Base-by-base conservation (phyloP, 2,888 invertebrate genomes). In the Caenorhabditis macrosperma region DNA sequence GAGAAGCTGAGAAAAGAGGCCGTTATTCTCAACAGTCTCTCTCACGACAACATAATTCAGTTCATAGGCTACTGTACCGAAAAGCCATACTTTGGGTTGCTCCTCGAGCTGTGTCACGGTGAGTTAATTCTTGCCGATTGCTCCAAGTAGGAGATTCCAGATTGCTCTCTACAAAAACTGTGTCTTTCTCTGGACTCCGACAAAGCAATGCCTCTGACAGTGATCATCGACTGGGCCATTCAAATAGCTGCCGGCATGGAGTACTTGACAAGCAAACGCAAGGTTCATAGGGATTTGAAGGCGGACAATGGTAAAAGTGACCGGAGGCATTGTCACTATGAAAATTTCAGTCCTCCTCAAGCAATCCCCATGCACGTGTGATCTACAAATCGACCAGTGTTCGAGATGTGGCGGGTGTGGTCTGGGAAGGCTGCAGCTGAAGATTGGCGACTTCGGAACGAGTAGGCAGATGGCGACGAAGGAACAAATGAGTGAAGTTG, bases 241-340 rank as follows among this genome's bases (percentile, higher is more conserved):
- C 96, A 97, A 91, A 96, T 99, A 72, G 96, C 97, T 30, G 93
- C 94, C 74, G 99, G 97, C 63, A 97, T 99, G 97, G 94, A 95
- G 88, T 98, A 98, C 91, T 93, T 99, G 74, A 98, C 98, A 91
- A 64, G 69, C 30, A 78, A 80, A 91, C 96, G 95, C 92, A 97
- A 97, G 87, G 96, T 98, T 89, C 99, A 99, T 91, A 93, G 99
- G 82, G 99, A 99, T 93, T 93, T 99, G 82, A 99, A 99, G 92
- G 83, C 85, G 12, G 78, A 81, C 44, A 88, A 88, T 63, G 85
- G n/a, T n/a, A n/a, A n/a, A n/a, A n/a, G n/a, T n/a, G n/a, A n/a
- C n/a, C n/a, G n/a, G n/a, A n/a, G n/a, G n/a, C n/a, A n/a, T n/a
- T n/a, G n/a, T n/a, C n/a, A n/a, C n/a, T n/a, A n/a, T n/a, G n/a